Conservation (phyloP, 2,113 vertebrate genomes). For the Rynchops niger region DNA sequence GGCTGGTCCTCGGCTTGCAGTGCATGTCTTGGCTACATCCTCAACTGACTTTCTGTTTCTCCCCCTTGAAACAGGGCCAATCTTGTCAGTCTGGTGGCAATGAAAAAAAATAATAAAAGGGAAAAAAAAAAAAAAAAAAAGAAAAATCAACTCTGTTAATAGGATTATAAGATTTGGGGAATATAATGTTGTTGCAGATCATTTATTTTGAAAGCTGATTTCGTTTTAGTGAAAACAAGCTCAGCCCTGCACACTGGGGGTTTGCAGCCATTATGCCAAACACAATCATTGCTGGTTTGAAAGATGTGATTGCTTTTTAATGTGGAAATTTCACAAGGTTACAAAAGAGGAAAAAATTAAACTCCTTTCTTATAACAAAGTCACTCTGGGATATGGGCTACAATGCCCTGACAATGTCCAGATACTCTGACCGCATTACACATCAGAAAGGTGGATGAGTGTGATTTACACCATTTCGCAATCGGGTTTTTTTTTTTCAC, state of each 20-base stretch:
- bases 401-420: slow-evolving; percentile 82
- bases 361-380: slow-evolving; percentile 75
- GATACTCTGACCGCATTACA: slow-evolving; percentile 64
- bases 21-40: slow-evolving; percentile 63
- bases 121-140: background rate
- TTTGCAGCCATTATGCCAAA: slow-evolving; percentile 75
- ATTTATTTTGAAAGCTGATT: slow-evolving; percentile 85
- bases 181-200: slow-evolving; percentile 76
- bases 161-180: slow-evolving; percentile 81
- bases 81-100: slow-evolving; percentile 71
- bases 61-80: slow-evolving; percentile 64
- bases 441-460: slow-evolving; percentile 69
- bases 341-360: slow-evolving; percentile 72
- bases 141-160: slow-evolving; percentile 72
- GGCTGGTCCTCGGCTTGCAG: slow-evolving; percentile 1
- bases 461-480: slow-evolving; percentile 70
- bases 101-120: background rate
- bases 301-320: slow-evolving; percentile 80
- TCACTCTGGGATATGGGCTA: slow-evolving; percentile 71
- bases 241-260: slow-evolving; percentile 72
- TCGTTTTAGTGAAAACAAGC: slow-evolving; percentile 80
- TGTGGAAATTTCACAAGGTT: slow-evolving; percentile 77
- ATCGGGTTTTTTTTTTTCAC: slow-evolving; percentile 59
- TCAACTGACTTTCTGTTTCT: slow-evolving; percentile 69
- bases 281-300: slow-evolving; percentile 79